phyloP scores from a whole-genome alignment of 2,888 invertebrate species.

The Limulus polyphemus region DNA sequence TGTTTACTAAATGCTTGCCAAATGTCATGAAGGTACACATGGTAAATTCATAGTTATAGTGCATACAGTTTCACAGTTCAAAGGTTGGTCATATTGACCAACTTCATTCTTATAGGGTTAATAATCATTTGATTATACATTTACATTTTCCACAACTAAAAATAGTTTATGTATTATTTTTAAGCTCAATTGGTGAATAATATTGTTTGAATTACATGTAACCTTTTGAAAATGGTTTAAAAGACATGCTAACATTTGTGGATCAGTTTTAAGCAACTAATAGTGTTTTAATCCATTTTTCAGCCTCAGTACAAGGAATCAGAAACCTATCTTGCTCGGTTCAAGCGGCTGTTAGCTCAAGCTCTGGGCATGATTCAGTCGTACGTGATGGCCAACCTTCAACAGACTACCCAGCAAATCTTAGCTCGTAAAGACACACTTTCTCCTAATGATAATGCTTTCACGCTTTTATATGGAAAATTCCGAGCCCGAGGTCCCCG shows the following conservation, averaged over 20 bases:
- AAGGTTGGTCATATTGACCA: too few species aligned
- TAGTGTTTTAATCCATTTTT: conserved; percentile 27
- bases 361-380: conserved; percentile 66
- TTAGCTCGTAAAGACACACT: conserved; percentile 33
- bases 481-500: conserved; percentile 85
- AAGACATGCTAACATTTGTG: too few species aligned
- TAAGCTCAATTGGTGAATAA: neutral
- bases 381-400: conserved; percentile 61
- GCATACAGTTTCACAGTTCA: too few species aligned
- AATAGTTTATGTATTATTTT: neutral
- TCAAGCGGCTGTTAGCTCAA: conserved; percentile 66
- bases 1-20: too few species aligned
- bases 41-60: too few species aligned
- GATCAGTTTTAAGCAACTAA: too few species aligned
- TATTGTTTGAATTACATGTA: conserved; percentile 3
- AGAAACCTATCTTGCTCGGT: conserved; percentile 63
- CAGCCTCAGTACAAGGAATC: conserved; percentile 76
- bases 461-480: conserved; percentile 79
- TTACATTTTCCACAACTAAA: too few species aligned
- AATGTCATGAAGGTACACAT: too few species aligned
- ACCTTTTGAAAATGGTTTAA: conserved; percentile 23
- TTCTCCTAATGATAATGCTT: conserved; percentile 42
- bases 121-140: too few species aligned
- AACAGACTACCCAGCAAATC: conserved; percentile 64
- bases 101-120: too few species aligned